These are phyloP conservation scores for Lethrus apterus DNA, from an alignment of 1,140 invertebrate genomes.

Conservation along the genomic window DNA sequence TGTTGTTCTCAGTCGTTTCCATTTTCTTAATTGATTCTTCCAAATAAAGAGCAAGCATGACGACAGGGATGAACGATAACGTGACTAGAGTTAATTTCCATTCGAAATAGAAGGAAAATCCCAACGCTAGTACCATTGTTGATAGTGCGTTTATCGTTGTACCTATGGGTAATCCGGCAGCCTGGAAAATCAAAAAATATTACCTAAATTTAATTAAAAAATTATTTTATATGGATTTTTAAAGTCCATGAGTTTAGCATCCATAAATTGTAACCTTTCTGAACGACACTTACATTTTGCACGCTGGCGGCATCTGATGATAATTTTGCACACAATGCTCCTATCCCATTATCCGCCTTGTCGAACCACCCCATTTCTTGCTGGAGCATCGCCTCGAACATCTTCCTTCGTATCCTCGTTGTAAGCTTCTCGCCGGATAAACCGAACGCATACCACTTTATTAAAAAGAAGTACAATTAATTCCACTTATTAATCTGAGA, in stretches of 20 bases:
- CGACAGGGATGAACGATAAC: slow-evolving; percentile 68
- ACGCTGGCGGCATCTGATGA: slow-evolving; percentile 74
- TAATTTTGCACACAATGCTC: slow-evolving; percentile 67
- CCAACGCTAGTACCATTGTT: slow-evolving; percentile 61
- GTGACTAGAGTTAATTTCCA: slow-evolving; percentile 76
- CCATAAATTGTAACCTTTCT: too few relatives aligned
- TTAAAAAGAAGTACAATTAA: neutral
- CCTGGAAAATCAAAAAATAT: slow-evolving; percentile 42
- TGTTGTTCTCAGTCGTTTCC: slow-evolving; percentile 1
- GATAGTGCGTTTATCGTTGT: slow-evolving; percentile 67
- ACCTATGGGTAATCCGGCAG: slow-evolving; percentile 70
- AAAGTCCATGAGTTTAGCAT: too few relatives aligned
- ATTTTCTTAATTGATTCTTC: slow-evolving; percentile 42
- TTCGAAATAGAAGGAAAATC: slow-evolving; percentile 66
- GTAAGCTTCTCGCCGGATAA: slow-evolving; percentile 71
- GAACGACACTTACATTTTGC: slow-evolving; percentile 69
- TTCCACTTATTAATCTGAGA: too few relatives aligned
- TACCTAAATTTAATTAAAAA: neutral
- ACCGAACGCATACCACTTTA: slow-evolving; percentile 59
- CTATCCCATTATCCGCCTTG: slow-evolving; percentile 63
- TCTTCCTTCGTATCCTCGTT: slow-evolving; percentile 54
- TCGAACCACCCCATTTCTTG: slow-evolving; percentile 82
- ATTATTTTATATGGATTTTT: too few relatives aligned
- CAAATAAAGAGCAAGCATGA: slow-evolving; percentile 66
- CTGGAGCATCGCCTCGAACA: slow-evolving; percentile 63